Base-by-base conservation (phyloP, 2,888 invertebrate species). In the Drosophila cognata region DNA sequence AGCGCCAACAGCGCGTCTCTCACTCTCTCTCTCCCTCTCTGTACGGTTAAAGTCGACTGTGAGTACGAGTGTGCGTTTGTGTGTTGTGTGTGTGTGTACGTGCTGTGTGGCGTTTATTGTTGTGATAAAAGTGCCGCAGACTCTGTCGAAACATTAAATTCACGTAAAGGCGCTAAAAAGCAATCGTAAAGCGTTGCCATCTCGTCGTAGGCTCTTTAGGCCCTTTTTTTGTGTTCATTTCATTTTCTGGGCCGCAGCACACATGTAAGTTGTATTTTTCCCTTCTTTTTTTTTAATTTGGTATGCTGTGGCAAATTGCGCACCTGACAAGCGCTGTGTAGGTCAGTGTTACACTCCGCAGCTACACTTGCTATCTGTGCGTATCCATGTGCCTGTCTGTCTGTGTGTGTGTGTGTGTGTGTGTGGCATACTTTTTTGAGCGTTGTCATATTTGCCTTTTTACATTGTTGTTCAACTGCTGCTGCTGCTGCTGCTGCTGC, bases 271-370 rank as follows among this genome's bases (percentile, higher is more conserved):
- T 29, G 36, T 25, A 50, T 25, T 25, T 33, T 18, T 21, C 7
- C 28, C 33, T 10, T 10, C 18, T 21, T 13, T 36, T 35, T 50
- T 50, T 38, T 25, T 29, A 36, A 52, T 53, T 61, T 65, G 51
- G 48, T 52, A 53, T 63, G 60, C 46, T 8, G 43, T 46, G 28
- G 11, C 65, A 59, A 61, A 61, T 64, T 71, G 81, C 35, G 65
- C 73, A 83, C 87, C 76, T 87, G 82, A 65, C 71, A 65, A 66
- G 64, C 81, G 43, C 43, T 57, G 57, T 87, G 80, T 87, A 87
- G 86, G 86, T 87, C 86, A 87, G 86, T 87, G 90, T 90, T 87
- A 87, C 82, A 79, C 70, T 68, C 35, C 52, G 43, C 48, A 28
- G 21, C 29, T 36, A 35, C 31, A 41, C 16, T 31, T 51, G 51